Evolutionary conservation across 2,797 vertebrate species (phyloP), one percentile per base, ranked within the genome.

Genomic region (Girardinus metallicus): DNA sequence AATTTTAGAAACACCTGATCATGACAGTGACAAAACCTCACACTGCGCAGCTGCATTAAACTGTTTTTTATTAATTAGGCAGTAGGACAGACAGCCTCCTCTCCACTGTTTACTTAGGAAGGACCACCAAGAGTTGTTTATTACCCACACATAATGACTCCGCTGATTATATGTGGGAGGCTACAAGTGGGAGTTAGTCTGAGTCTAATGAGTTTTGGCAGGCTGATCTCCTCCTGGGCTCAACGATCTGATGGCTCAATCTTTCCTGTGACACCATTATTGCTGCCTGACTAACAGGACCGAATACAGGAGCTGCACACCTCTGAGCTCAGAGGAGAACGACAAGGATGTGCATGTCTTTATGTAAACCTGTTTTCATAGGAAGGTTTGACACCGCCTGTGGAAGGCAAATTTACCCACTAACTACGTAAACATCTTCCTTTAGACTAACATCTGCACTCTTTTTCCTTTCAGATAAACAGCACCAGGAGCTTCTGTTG

Each of bases 181-280:
- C 75, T 21, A 82, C 74, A 77, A 78, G 85, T 78, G 78, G 76
- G 49, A 84, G 83, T 76, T 77, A 62, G 83, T 74, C 62, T 78
- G 88, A 89, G 79, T 75, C 71, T 93, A 91, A 94, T 92, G 83
- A 90, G 86, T 89, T 87, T 82, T 76, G 89, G 80, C 90, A 91
- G 80, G 34, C 43, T 91, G 84, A 94, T 91, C 93, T 92, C 90
- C 84, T 91, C 78, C 84, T 72, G 84, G 83, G 89, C 75, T 34
- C 44, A 85, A 86, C 13, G 43, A 87, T 85, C 71, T 79, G 88
- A 92, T 78, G 26, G 80, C 86, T 91, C 84, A 80, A 87, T 91
- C 86, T 93, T 87, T 91, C 71, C 84, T 83, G 74, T 78, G 86
- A 89, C 88, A 85, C 75, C 44, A 81, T 91, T 81, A 87, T 83